phyloP scores from a whole-genome alignment of 2,797 vertebrate species.

The Gymnoscopelus microlampas region DNA sequence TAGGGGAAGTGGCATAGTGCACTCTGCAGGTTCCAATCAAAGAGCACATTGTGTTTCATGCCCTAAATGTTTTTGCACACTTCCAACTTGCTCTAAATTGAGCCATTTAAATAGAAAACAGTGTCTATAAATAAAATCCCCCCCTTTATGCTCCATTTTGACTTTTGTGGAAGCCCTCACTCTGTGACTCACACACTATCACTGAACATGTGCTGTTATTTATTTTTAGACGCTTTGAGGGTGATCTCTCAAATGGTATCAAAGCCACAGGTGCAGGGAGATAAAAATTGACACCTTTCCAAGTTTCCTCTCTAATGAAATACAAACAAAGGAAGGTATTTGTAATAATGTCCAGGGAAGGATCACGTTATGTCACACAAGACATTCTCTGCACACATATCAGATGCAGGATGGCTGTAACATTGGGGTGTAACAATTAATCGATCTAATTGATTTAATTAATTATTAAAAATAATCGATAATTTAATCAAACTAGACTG shows the following conservation, averaged over 20 bases:
- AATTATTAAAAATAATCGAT: no score
- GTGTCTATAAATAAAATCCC: constrained; percentile 71
- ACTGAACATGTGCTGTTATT: constrained; percentile 59
- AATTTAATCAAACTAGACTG: no score
- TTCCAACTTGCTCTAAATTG: constrained; percentile 66
- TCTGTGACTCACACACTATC: constrained; percentile 58
- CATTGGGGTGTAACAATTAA: no score
- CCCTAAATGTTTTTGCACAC: constrained; percentile 47
- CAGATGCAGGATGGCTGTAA: background rate
- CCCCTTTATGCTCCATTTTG: constrained; percentile 65
- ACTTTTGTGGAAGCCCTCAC: constrained; percentile 67
- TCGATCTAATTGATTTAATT: no score
- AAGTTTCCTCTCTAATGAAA: constrained; percentile 21
- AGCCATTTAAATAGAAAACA: constrained; percentile 68
- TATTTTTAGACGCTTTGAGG: constrained; percentile 75
- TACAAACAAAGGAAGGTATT: background rate
- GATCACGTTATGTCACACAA: background rate
- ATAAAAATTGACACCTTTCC: constrained; percentile 26
- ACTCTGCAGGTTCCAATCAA: constrained; percentile 38
- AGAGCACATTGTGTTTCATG: constrained; percentile 57
- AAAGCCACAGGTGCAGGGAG: constrained; percentile 29
- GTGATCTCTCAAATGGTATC: constrained; percentile 57
- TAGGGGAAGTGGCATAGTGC: background rate
- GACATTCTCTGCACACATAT: background rate
- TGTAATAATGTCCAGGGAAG: background rate